phyloP scores from a whole-genome alignment of 2,113 vertebrate genomes.

The Clupea harengus region DNA sequence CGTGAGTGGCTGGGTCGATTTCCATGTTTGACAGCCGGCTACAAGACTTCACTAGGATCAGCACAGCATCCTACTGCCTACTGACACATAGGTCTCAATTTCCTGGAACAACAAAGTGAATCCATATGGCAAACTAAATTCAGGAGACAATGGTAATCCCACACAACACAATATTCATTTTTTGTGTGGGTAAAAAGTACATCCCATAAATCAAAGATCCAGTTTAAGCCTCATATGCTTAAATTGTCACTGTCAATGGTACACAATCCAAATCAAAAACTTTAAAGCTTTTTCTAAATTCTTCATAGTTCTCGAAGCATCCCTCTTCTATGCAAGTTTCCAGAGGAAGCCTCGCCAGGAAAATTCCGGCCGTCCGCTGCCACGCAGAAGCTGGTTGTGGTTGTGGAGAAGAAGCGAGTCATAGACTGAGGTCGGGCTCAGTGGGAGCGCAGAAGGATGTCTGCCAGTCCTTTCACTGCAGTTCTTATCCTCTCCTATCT shows the following conservation, averaged over 20 bases:
- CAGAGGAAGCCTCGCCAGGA: constrained; percentile 22
- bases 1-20: constrained; percentile 42
- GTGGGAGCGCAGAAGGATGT: neutral
- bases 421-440: neutral
- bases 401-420: neutral
- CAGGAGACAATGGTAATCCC: neutral
- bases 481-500: constrained; percentile 8
- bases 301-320: neutral
- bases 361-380: constrained; percentile 17
- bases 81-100: neutral
- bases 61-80: neutral
- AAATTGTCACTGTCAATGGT: neutral
- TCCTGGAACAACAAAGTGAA: neutral
- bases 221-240: neutral
- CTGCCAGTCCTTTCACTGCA: constrained; percentile 13
- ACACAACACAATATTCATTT: neutral
- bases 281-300: neutral
- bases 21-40: constrained; percentile 41
- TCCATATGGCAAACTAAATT: neutral
- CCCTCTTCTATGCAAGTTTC: constrained; percentile 19
- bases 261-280: neutral
- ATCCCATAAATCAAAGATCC: neutral
- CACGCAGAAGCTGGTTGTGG: constrained; percentile 11
- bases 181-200: neutral
- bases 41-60: neutral